A percentile compares a stretch with the other conserved stretches of the same genome.
These are phyloP conservation scores for Ivindomyrus marchei DNA, from an alignment of 2,113 vertebrate genomes.

Conservation along the genomic window DNA sequence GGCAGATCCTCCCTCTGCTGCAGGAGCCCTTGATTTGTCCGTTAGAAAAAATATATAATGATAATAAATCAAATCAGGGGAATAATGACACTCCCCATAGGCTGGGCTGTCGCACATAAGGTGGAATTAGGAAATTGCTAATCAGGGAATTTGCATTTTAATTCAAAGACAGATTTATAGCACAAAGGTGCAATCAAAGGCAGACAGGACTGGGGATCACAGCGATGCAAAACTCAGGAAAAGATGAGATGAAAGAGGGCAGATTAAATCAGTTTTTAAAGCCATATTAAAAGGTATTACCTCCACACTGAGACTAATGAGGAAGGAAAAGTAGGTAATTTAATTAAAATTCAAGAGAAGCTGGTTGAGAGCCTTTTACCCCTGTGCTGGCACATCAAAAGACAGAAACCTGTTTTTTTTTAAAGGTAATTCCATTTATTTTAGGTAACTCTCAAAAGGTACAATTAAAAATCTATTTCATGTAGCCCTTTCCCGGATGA, in stretches of 20 bases:
- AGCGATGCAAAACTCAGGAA: conserved; percentile 59
- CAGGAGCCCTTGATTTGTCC: conserved; percentile 27
- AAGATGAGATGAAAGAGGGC: conserved; percentile 74
- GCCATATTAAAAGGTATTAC: conserved; percentile 77
- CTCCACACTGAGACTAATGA: conserved; percentile 66
- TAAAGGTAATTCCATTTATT: conserved; percentile 59
- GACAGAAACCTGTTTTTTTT: conserved; percentile 48
- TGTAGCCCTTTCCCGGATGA: conserved; percentile 5
- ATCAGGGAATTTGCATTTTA: conserved; percentile 68
- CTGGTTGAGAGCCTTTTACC: conserved; percentile 60
- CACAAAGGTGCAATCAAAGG: conserved; percentile 65
- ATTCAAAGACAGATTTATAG: conserved; percentile 70
- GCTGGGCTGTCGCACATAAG: conserved; percentile 34
- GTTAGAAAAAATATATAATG: conserved; percentile 20
- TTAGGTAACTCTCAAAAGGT: conserved; percentile 35
- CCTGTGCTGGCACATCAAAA: conserved; percentile 64
- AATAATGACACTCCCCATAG: conserved; percentile 34
- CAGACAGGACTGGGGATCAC: conserved; percentile 65
- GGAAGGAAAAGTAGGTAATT: conserved; percentile 57
- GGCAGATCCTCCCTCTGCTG: conserved; percentile 29
- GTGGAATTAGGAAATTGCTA: conserved; percentile 42
- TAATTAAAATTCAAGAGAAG: conserved; percentile 59
- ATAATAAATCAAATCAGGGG: conserved; percentile 39
- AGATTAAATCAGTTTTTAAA: conserved; percentile 68
- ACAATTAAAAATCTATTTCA: conserved; percentile 42